Evolutionary conservation across 2,888 invertebrate genomes (phyloP).

Genomic region (Xanthorhoe designata): DNA sequence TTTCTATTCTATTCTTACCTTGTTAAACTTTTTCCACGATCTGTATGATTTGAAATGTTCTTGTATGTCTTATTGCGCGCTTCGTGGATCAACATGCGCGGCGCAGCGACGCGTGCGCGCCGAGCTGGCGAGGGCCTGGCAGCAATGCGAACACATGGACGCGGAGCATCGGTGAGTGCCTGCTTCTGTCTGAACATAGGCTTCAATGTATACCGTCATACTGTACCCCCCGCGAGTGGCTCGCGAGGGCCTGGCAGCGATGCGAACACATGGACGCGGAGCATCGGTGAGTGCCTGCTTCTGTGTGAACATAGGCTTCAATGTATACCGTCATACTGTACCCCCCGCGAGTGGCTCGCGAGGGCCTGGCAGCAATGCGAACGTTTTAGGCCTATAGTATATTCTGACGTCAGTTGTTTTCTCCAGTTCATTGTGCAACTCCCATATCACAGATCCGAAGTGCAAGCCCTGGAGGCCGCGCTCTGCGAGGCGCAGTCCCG

Average conservation of each 20-base stretch:
- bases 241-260: conserved; percentile 47
- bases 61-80: conserved; percentile 46
- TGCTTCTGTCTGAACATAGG: background rate
- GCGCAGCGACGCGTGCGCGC: conserved; percentile 51
- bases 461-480: conserved; percentile 53
- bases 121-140: conserved; percentile 51
- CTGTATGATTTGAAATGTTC: background rate
- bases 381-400: too few species aligned
- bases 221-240: too few species aligned
- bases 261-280: conserved; percentile 49
- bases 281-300: conserved; percentile 49
- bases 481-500: conserved; percentile 63
- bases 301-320: background rate
- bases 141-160: conserved; percentile 50
- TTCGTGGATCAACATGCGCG: conserved; percentile 51
- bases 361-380: conserved; percentile 46
- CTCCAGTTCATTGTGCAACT: background rate
- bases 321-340: background rate
- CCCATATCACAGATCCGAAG: conserved; percentile 50
- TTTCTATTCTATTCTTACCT: too few species aligned
- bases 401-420: too few species aligned
- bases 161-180: conserved; percentile 51
- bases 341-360: too few species aligned
- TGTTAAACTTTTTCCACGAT: too few species aligned
- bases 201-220: background rate